Conservation (phyloP, 2,113 vertebrate genomes). For the Athene cunicularia region DNA sequence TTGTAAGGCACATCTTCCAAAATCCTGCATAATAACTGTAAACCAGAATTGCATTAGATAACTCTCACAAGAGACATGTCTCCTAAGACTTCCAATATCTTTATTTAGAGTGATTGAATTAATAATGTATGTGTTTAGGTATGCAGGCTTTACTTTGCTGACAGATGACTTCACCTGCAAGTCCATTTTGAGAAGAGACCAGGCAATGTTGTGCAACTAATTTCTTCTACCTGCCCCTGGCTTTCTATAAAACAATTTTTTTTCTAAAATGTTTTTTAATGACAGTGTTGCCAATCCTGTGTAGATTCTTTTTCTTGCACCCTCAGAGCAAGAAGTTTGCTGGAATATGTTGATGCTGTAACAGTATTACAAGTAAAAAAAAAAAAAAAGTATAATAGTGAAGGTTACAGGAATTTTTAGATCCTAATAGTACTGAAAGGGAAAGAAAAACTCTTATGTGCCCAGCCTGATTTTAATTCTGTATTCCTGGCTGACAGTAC, state of each 20-base stretch:
- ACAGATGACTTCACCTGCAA: neutral
- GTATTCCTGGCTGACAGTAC: neutral
- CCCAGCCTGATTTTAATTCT: neutral
- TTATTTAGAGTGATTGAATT: neutral
- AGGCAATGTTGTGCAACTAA: neutral
- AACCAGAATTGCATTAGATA: neutral
- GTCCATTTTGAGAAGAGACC: neutral
- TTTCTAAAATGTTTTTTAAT: neutral
- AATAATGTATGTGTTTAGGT: neutral
- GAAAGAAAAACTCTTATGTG: neutral
- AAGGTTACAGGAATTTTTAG: neutral
- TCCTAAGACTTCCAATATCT: neutral
- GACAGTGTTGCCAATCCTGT: neutral
- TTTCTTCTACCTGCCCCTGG: neutral
- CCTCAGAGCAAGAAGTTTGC: neutral
- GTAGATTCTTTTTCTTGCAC: neutral
- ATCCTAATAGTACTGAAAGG: neutral
- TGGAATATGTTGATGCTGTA: neutral
- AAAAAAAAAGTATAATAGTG: neutral
- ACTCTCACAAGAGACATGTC: neutral
- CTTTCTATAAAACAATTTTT: neutral
- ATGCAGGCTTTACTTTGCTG: neutral
- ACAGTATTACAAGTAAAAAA: neutral
- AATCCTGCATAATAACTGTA: neutral
- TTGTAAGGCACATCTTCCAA: neutral